Conservation (phyloP, 2,888 invertebrate species). For the Ormyrus thymus region DNA sequence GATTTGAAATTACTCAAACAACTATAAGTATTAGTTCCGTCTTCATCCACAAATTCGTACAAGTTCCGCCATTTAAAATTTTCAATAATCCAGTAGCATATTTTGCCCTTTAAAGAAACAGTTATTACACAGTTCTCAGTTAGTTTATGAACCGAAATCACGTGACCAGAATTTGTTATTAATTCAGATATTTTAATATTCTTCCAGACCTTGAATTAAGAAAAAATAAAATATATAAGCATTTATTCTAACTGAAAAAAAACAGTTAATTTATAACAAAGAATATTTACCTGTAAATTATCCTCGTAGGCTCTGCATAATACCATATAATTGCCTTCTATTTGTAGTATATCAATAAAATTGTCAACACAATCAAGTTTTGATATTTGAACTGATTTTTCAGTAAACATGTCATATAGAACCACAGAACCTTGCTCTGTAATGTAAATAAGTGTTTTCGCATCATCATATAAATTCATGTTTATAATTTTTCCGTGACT, state of each 20-base stretch:
- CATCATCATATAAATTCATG: conserved; percentile 77
- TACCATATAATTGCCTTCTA: conserved; percentile 43
- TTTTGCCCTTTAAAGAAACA: conserved; percentile 61
- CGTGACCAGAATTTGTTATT: conserved; percentile 60
- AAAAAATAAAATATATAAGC: conserved; percentile 13
- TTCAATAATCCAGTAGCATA: conserved; percentile 64
- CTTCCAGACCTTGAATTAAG: conserved; percentile 59
- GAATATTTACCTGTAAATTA: conserved; percentile 59
- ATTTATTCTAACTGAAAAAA: neutral
- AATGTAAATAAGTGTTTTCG: conserved; percentile 77
- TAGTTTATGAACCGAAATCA: conserved; percentile 64
- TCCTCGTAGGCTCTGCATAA: conserved; percentile 58
- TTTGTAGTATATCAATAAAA: conserved; percentile 49
- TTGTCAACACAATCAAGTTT: conserved; percentile 49
- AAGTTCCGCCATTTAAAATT: conserved; percentile 56
- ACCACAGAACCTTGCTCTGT: conserved; percentile 74
- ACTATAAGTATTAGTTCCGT: conserved; percentile 60
- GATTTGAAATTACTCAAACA: conserved; percentile 62
- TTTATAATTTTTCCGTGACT: conserved; percentile 75
- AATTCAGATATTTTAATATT: conserved; percentile 56
- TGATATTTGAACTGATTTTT: conserved; percentile 43
- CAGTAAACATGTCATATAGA: conserved; percentile 44
- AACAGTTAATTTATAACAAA: neutral
- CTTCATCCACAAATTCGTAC: conserved; percentile 21
- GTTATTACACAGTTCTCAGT: conserved; percentile 61